Percentiles rank a stretch among this genome's conserved stretches.
These are phyloP conservation scores for Cyprinella venusta DNA, from an alignment of 2,797 vertebrate genomes.

Conservation along the genomic window DNA sequence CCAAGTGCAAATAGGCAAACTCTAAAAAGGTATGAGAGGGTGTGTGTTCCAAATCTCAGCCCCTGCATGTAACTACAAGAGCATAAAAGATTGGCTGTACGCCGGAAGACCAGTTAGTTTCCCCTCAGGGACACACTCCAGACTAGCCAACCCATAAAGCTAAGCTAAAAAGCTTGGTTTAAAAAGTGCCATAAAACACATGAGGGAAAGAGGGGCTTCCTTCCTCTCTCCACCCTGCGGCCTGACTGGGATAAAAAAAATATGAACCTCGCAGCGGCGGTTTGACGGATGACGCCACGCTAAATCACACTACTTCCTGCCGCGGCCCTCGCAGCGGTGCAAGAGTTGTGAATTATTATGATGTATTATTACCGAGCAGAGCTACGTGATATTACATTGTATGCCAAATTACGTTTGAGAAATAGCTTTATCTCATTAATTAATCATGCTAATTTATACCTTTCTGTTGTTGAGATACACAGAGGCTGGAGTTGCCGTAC, in stretches of 20 bases:
- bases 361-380: conserved; percentile 63
- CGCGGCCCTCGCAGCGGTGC: conserved; percentile 54
- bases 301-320: conserved; percentile 66
- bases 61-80: conserved; percentile 48
- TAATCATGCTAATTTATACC: conserved; percentile 64
- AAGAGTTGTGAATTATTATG: conserved; percentile 64
- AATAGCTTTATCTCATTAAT: conserved; percentile 63
- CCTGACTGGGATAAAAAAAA: conserved; percentile 52
- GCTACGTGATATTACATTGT: conserved; percentile 62
- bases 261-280: conserved; percentile 51
- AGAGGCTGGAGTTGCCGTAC: conserved; percentile 53
- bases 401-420: conserved; percentile 64
- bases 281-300: conserved; percentile 60
- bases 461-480: conserved; percentile 57
- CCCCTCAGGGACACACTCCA: conserved; percentile 45
- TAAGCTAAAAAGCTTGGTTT: conserved; percentile 57
- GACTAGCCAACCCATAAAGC: conserved; percentile 59
- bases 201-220: conserved; percentile 51
- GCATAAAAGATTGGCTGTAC: conserved; percentile 43
- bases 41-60: conserved; percentile 13
- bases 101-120: conserved; percentile 40
- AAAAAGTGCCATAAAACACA: conserved; percentile 50
- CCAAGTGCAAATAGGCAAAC: not conserved
- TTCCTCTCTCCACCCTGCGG: conserved; percentile 48
- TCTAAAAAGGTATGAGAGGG: conserved; percentile 1